Evolutionary conservation across 2,797 vertebrate genomes (phyloP).

Genomic region (Syngnathus rostellatus): DNA sequence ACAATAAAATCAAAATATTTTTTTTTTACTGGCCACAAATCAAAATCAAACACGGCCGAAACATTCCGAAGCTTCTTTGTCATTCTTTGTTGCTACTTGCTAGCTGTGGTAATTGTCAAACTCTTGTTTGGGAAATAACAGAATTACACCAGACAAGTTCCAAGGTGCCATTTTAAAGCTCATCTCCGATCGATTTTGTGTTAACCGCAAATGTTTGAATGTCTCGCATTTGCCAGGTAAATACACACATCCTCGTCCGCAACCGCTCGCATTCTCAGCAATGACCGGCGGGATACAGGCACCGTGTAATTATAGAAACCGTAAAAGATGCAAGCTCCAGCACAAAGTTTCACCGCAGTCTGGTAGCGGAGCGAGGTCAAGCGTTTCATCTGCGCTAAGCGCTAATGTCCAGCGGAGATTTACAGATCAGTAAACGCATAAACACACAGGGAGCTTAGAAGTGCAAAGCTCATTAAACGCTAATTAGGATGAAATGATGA

Average conservation of each 20-base stretch:
- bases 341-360: constrained; percentile 60
- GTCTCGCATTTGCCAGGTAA: constrained; percentile 50
- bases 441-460: constrained; percentile 5
- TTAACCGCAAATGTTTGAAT: constrained; percentile 11
- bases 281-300: constrained; percentile 49
- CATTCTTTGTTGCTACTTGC: background rate
- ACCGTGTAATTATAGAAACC: constrained; percentile 62
- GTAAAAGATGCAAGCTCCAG: constrained; percentile 59
- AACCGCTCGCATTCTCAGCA: constrained; percentile 47
- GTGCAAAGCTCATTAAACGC: background rate
- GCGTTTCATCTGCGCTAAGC: constrained; percentile 38
- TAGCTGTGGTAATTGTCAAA: background rate
- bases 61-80: background rate
- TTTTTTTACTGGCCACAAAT: too few relatives aligned
- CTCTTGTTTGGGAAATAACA: background rate
- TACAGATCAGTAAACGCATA: constrained; percentile 14
- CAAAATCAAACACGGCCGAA: too few relatives aligned
- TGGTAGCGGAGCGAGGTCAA: constrained; percentile 39
- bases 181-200: background rate
- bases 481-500: constrained; percentile 19
- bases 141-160: background rate
- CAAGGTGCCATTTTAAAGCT: background rate
- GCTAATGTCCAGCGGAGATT: constrained; percentile 34
- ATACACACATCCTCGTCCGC: constrained; percentile 16
- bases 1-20: too few relatives aligned